Base-by-base conservation (phyloP, 92 coral and sea anemone genomes). In the Anthopleura xanthogrammica region DNA sequence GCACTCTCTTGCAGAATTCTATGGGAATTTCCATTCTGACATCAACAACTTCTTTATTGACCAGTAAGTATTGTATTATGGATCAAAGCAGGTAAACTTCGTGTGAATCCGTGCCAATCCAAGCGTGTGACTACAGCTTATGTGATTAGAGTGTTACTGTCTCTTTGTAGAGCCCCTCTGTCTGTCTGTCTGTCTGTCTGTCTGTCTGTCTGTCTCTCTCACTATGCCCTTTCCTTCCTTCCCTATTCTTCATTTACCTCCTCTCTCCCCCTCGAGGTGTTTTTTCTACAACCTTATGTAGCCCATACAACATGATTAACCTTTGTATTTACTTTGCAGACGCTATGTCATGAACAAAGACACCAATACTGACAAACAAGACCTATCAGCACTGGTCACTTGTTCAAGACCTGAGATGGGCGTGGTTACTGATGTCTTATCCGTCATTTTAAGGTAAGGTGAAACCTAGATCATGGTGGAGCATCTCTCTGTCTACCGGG, bases 401-500 rank as follows among this genome's bases (percentile, higher is more conserved):
- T 96, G 97, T 64, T 86, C 98, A 2, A 79, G 78, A 54, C 84
- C 83, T 20, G 96, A 97, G 88, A 85, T 94, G 85, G 83, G 81
- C 70, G 93, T 94, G 78, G 86, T 94, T 41, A 85, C 97, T 14
- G 94, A 92, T 79, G 92, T 92, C 46, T 78, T 97, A 73, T 94
- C 99, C 60, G 98, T 97, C 48, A 88, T 97, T 55, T 88, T 97
- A 20, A 97, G 99, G 99, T 97, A 75, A 81, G 20, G 46, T 86
- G 16, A 66, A 50, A 13, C 12, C 55, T 80, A 10, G 12, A 29
- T 29, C 36, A 29, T 29, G 36, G 36, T 29, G 36, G 36, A 29
- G 36, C 36, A 29, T 29, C 36, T 29, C 36, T 1, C 36, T 29
- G 36, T 19, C 20, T 57, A 11, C 12, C 62, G 62, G 19, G 20